A percentile compares a stretch with the other conserved stretches of the same genome.
phyloP scores from a whole-genome alignment of 2,888 invertebrate species.

The Polydrusus cervinus region DNA sequence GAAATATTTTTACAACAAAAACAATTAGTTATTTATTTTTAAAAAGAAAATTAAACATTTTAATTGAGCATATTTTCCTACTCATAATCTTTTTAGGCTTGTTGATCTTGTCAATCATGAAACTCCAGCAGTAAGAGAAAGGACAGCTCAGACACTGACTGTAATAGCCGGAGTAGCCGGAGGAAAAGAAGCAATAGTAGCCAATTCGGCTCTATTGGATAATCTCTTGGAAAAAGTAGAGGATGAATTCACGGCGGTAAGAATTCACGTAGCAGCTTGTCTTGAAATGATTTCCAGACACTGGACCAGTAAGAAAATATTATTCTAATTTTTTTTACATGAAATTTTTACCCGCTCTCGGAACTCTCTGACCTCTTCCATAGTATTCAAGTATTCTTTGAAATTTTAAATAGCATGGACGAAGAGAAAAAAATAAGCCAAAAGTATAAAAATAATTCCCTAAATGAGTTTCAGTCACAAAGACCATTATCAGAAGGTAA shows the following conservation, averaged over 20 bases:
- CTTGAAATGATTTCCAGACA: conserved; percentile 68
- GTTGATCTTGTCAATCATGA: conserved; percentile 65
- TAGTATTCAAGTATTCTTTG: too few species aligned
- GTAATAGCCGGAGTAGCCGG: conserved; percentile 67
- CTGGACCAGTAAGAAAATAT: conserved; percentile 64
- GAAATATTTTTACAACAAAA: too few species aligned
- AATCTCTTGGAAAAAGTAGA: conserved; percentile 65
- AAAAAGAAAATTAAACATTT: too few species aligned
- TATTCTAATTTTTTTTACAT: background rate
- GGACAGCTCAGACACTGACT: conserved; percentile 66
- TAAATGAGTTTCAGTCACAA: too few species aligned
- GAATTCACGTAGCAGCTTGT: conserved; percentile 68
- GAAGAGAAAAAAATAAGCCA: too few species aligned
- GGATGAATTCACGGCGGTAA: conserved; percentile 66
- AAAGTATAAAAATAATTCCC: too few species aligned
- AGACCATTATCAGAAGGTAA: too few species aligned
- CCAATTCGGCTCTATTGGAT: conserved; percentile 64
- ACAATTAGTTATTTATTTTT: too few species aligned
- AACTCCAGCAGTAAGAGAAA: conserved; percentile 66
- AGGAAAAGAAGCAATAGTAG: conserved; percentile 69
- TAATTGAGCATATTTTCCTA: too few species aligned
- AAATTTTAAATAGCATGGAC: too few species aligned
- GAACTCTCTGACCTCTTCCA: too few species aligned
- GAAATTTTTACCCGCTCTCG: too few species aligned
- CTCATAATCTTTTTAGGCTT: conserved; percentile 61